Percentiles rank a stretch among this genome's conserved stretches.
Evolutionary conservation across 2,113 vertebrate genomes (phyloP).

Genomic region (Toxotes chatareus): DNA sequence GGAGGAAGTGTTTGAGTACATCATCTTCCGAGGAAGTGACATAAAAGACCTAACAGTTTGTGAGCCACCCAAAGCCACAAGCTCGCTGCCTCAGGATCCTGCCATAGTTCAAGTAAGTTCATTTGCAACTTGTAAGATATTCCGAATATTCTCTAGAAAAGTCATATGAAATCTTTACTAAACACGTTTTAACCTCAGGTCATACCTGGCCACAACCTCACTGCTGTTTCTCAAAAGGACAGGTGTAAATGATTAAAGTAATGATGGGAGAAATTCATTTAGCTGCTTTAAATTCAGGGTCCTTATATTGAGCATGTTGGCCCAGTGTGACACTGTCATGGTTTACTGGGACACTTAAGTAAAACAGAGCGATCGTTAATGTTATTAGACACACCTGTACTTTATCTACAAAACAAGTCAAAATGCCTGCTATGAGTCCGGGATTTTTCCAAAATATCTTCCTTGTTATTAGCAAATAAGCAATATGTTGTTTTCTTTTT

Average conservation of each 20-base stretch:
- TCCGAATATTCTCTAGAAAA: neutral
- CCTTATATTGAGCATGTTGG: neutral
- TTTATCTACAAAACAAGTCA: neutral
- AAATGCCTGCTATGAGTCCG: neutral
- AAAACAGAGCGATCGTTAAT: neutral
- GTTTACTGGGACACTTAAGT: neutral
- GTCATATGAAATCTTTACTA: neutral
- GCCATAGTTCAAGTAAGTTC: conserved; percentile 94
- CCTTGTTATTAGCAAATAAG: no score
- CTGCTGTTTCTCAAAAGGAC: no score
- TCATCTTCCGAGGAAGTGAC: conserved; percentile 97
- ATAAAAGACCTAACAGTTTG: conserved; percentile 98
- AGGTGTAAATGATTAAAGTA: no score
- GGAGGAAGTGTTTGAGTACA: conserved; percentile 98
- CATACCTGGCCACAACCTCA: neutral
- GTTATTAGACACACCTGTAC: conserved; percentile 19
- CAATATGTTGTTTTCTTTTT: no score
- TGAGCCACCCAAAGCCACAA: conserved; percentile 95
- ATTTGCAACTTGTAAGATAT: neutral
- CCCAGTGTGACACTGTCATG: neutral
- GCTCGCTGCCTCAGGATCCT: conserved; percentile 95
- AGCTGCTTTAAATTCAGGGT: neutral
- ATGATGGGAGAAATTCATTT: neutral
- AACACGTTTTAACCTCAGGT: neutral
- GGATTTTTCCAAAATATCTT: no score